These are phyloP conservation scores for Hypothenemus hampei DNA, from an alignment of 1,140 invertebrate species.

Conservation along the genomic window DNA sequence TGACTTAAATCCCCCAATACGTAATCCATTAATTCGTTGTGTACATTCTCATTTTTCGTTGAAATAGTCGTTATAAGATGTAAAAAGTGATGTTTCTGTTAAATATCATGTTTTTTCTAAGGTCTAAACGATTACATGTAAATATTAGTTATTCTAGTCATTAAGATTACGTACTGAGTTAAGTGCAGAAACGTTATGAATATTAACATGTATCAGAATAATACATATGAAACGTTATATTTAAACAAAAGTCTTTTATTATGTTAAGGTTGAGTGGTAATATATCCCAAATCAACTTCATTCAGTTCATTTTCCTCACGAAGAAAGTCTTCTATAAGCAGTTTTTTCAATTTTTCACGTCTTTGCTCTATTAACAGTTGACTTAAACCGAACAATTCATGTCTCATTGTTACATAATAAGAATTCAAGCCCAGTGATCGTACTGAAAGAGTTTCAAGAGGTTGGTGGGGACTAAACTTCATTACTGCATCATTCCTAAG, in stretches of 20 bases:
- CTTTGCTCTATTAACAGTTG: conserved; percentile 1
- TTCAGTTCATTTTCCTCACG: conserved; percentile 19
- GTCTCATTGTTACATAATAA: conserved; percentile 15
- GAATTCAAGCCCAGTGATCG: conserved; percentile 10
- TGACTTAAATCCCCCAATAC: too few species aligned
- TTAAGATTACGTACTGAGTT: conserved; percentile 24
- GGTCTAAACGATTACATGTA: conserved; percentile 8
- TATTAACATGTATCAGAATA: conserved; percentile 19
- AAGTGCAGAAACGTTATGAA: conserved; percentile 22
- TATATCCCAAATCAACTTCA: conserved; percentile 21
- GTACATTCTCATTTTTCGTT: too few species aligned
- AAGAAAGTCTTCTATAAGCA: conserved; percentile 10
- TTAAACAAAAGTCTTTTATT: conserved; percentile 1
- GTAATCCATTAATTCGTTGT: too few species aligned
- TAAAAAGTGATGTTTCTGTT: conserved; percentile 14
- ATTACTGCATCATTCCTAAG: conserved; percentile 15
- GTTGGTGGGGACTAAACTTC: conserved; percentile 10
- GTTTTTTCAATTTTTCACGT: conserved; percentile 13
- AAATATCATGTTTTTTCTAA: conserved; percentile 4
- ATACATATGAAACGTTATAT: conserved; percentile 22
- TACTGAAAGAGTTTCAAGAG: conserved; percentile 11
- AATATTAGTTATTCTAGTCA: conserved; percentile 28
- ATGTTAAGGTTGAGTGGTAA: conserved; percentile 12
- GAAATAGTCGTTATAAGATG: too few species aligned
- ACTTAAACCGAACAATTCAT: neutral